A percentile compares a stretch with the other conserved stretches of the same genome.
Conservation (phyloP, 2,113 vertebrate genomes). For the Zingel zingel region DNA sequence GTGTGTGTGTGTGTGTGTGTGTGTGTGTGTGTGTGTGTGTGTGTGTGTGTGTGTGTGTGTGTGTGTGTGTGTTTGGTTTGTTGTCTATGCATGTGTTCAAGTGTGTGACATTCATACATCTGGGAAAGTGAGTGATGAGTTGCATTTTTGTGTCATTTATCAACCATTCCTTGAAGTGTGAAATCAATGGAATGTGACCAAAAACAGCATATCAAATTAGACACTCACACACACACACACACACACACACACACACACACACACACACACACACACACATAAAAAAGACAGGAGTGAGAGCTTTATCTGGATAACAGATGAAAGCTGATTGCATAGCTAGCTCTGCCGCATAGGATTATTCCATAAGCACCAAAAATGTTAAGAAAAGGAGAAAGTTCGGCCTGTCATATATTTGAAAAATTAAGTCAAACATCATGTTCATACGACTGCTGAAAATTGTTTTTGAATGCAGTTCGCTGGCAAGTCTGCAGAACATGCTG, state of each 20-base stretch:
- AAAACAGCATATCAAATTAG: constrained; percentile 22
- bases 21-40: constrained; percentile 4
- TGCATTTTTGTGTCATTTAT: constrained; percentile 40
- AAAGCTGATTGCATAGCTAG: not conserved
- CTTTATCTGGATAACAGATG: constrained; percentile 8
- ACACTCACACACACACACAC: not conserved
- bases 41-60: constrained; percentile 3
- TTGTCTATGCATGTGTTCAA: not conserved
- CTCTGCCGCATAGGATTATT: not conserved
- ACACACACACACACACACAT: constrained; percentile 15
- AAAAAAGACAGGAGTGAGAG: constrained; percentile 23
- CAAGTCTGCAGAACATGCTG: not conserved
- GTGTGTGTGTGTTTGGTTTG: not conserved
- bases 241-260: constrained; percentile 27
- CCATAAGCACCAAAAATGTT: not conserved
- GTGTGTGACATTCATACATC: constrained; percentile 30
- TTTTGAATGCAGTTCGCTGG: constrained; percentile 27
- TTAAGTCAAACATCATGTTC: constrained; percentile 34
- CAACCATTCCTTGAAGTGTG: constrained; percentile 26
- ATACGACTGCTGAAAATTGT: constrained; percentile 20
- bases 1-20: constrained; percentile 13
- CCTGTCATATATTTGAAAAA: constrained; percentile 11
- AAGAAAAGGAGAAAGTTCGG: not conserved
- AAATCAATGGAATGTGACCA: constrained; percentile 40
- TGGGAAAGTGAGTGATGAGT: constrained; percentile 48